Evolutionary conservation across 1,140 invertebrate genomes (phyloP), one percentile per base, ranked within the genome.

Genomic region (Leucophenga varia): DNA sequence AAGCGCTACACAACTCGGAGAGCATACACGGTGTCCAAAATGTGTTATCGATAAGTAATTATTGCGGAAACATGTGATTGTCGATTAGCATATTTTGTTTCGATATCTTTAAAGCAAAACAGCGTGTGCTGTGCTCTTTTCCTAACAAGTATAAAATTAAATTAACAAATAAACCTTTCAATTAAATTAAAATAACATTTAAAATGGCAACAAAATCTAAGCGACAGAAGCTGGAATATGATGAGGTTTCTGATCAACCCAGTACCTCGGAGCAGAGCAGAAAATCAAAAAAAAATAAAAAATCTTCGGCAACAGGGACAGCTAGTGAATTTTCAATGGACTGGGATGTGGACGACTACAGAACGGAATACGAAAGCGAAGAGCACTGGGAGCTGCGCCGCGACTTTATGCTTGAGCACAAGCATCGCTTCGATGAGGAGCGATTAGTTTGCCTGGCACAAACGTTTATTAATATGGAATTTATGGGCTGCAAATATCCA

Each of bases 401-500:
- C 56, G 79, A 79, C n/a, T 94, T 94, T 69, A 81, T 94, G 60
- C 54, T 84, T 34, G 72, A 79, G 4, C 88, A 93, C 74, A 84
- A 86, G 59, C 77, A 84, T 13, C 82, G 81, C 57, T 90, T 86
- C 74, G 76, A 84, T 1, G 83, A 88, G 72, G 85, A 91, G 35
- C 79, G 86, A 53, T 75, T 94, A 8, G 79, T 93, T 25, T 92
- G 89, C 74, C 78, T 93, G 42, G 88, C 90, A 10, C 84, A 88
- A 77, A 87, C 89, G 9, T 92, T 91, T 64, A 81, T 83, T 0
- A 94, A 93, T 72, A 80, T 92, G 30, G 90, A 92, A 72, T 82
- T 91, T 43, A 78, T 93, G 59, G 90, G 90, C 32, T 92, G 90
- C 79, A 90, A 86, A 60, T 93, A 93, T 77, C 89, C 90, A 17